Percentiles rank a stretch among this genome's conserved stretches.
Conservation (phyloP, 2,113 vertebrate genomes). For the Neodon shergylaensis region DNA sequence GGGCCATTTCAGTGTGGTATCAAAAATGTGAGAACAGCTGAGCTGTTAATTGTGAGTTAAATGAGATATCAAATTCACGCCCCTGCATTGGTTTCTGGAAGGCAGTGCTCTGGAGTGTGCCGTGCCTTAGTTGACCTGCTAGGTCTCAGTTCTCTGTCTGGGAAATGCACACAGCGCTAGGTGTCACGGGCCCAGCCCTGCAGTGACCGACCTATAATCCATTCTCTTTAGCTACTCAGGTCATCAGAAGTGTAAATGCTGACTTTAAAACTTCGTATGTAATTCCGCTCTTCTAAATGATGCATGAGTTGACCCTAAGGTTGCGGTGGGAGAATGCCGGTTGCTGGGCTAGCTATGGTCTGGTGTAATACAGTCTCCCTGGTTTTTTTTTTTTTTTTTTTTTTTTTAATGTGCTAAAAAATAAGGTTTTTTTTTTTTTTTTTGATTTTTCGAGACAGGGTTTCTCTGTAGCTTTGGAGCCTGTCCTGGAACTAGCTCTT, state of each 20-base stretch:
- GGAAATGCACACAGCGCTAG: neutral
- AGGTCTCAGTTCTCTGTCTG: slow-evolving; percentile 3
- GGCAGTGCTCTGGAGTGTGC: neutral
- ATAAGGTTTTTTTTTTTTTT: neutral
- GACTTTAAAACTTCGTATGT: slow-evolving; percentile 6
- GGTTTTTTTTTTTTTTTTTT: slow-evolving; percentile 50
- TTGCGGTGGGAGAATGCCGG: slow-evolving; percentile 49
- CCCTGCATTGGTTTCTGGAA: neutral
- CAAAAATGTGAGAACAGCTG: slow-evolving; percentile 37
- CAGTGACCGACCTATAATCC: neutral
- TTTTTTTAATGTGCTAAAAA: neutral
- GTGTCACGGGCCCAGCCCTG: neutral
- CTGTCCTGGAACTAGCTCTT: too few relatives aligned
- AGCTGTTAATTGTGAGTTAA: slow-evolving; percentile 1
- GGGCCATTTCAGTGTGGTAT: neutral
- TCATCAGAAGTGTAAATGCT: neutral
- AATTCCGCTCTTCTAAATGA: slow-evolving; percentile 43
- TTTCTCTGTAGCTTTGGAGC: too few relatives aligned
- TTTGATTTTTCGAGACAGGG: too few relatives aligned
- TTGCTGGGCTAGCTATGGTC: slow-evolving; percentile 4
- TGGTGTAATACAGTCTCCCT: neutral
- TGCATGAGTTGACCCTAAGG: neutral
- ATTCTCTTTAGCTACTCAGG: neutral
- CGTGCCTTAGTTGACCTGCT: neutral
- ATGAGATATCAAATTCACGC: neutral